phyloP scores from a whole-genome alignment of 2,888 invertebrate genomes.

The Sinotaia quadrata region DNA sequence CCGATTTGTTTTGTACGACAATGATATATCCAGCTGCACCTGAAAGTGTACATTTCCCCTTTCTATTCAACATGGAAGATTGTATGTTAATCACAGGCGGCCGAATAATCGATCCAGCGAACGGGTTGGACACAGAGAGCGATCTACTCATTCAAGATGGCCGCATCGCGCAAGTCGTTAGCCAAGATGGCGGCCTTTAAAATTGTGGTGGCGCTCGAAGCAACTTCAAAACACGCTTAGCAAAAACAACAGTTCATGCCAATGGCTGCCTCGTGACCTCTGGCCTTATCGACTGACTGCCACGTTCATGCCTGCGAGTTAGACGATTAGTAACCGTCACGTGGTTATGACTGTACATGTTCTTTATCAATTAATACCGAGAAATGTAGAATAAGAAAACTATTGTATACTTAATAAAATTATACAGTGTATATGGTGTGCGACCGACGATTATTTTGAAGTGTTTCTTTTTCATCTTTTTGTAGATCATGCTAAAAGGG shows the following conservation, averaged over 20 bases:
- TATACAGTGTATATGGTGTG: no score
- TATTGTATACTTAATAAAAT: no score
- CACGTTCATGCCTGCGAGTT: conserved; percentile 65
- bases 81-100: conserved; percentile 51
- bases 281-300: conserved; percentile 66
- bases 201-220: neutral
- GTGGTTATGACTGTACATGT: no score
- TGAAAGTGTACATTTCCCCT: neutral
- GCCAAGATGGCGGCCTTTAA: neutral
- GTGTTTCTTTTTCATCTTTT: no score
- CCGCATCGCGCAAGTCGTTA: conserved; percentile 22
- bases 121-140: conserved; percentile 42
- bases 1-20: neutral
- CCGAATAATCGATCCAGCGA: conserved; percentile 60
- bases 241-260: conserved; percentile 44
- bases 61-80: conserved; percentile 11
- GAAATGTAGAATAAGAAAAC: no score
- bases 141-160: conserved; percentile 52
- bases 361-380: no score
- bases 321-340: conserved; percentile 56
- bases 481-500: no score
- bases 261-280: conserved; percentile 60
- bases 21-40: neutral
- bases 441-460: no score
- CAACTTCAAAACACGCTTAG: neutral